Conservation (phyloP, 2,888 invertebrate genomes). For the Clostera curtula region DNA sequence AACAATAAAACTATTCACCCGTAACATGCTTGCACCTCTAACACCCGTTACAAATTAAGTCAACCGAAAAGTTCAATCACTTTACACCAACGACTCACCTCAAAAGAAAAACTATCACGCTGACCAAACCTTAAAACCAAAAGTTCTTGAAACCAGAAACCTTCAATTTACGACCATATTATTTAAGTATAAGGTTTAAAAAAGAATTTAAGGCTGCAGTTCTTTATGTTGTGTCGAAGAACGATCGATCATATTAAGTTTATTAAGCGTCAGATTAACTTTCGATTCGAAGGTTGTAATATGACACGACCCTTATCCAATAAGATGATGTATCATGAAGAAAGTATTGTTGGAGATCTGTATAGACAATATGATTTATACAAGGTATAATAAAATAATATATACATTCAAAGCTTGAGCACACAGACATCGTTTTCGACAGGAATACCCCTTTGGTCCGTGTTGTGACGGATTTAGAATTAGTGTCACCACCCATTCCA, state of each 20-base stretch:
- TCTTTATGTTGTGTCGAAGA: slow-evolving; percentile 21
- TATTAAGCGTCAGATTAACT: slow-evolving; percentile 59
- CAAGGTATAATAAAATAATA: too few relatives aligned
- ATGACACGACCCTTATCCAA: slow-evolving; percentile 39
- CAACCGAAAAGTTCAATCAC: slow-evolving; percentile 56
- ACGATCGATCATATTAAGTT: slow-evolving; percentile 55
- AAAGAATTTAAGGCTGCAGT: slow-evolving; percentile 1
- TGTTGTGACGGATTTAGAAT: too few relatives aligned
- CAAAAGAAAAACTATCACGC: slow-evolving; percentile 35
- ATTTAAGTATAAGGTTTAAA: slow-evolving; percentile 12
- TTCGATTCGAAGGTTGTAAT: slow-evolving; percentile 45
- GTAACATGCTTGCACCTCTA: slow-evolving; percentile 8
- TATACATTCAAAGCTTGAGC: slow-evolving; percentile 1
- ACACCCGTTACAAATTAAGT: slow-evolving; percentile 27
- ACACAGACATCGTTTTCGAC: slow-evolving; percentile 1
- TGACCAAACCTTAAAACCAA: slow-evolving; percentile 25
- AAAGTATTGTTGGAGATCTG: slow-evolving; percentile 3
- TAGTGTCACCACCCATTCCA: too few relatives aligned
- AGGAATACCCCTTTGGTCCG: slow-evolving; percentile 15
- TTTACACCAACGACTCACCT: slow-evolving; percentile 29
- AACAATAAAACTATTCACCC: neutral
- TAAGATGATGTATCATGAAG: slow-evolving; percentile 16
- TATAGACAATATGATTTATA: too few relatives aligned
- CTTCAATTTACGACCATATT: slow-evolving; percentile 21
- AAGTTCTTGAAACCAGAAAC: slow-evolving; percentile 5